phyloP scores from a whole-genome alignment of 2,888 invertebrate species.

The Drosophila nigricruria region DNA sequence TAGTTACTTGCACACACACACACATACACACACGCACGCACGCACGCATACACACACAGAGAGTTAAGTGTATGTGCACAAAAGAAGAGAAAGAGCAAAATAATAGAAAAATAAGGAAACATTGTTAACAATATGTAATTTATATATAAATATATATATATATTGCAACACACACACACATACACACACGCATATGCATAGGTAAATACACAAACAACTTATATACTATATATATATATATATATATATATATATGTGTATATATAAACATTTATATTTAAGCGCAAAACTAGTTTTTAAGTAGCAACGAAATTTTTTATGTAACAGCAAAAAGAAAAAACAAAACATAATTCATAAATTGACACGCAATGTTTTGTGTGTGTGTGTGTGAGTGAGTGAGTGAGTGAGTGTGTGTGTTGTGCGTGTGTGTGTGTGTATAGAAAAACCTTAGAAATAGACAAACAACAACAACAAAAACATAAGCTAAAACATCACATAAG shows the following conservation, averaged over 20 bases:
- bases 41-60: not conserved
- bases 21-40: not conserved
- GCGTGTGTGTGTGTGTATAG: conserved; percentile 1
- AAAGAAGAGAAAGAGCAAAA: not conserved
- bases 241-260: not conserved
- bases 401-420: conserved; percentile 1
- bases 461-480: conserved; percentile 8
- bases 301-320: conserved; percentile 63
- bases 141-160: conserved; percentile 26
- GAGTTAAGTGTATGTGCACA: not conserved
- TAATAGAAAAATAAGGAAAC: conserved; percentile 2
- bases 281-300: conserved; percentile 60
- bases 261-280: conserved; percentile 7
- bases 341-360: conserved; percentile 8
- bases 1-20: conserved; percentile 6
- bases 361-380: conserved; percentile 9
- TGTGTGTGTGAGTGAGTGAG: conserved; percentile 7
- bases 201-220: conserved; percentile 21
- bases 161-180: conserved; percentile 17
- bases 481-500: conserved; percentile 30
- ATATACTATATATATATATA: conserved; percentile 10
- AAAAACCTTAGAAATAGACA: conserved; percentile 6
- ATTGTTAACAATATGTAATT: conserved; percentile 32
- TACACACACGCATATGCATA: conserved; percentile 9
- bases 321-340: conserved; percentile 17